Evolutionary conservation across 2,888 invertebrate genomes (phyloP), one percentile per base, ranked within the genome.

Genomic region (Spilarctia lutea): DNA sequence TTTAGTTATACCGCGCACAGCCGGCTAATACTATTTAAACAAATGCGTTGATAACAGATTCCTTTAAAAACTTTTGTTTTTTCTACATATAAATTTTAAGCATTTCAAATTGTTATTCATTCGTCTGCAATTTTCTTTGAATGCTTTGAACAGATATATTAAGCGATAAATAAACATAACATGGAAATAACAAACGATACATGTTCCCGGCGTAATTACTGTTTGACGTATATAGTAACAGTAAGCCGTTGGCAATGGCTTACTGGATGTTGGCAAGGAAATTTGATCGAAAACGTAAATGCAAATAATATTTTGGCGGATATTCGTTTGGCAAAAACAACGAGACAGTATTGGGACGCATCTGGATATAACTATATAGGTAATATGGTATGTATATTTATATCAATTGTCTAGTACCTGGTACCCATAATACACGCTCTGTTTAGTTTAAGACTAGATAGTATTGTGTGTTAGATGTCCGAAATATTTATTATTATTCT

Each of bases 251-350:
- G 81, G 80, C 81, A 84, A 77, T 72, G 52, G 63, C 68, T 74
- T 77, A 77, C 78, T 75, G 71, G 75, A 75, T 80, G 75, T 89
- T 89, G 87, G 86, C 87, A 87, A 81, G 80, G 77, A 78, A 84
- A 82, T 83, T 84, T 79, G 72, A 77, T 80, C 81, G 81, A 86
- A 88, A 87, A 83, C 78, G 83, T 83, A 82, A 82, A 80, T 79
- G 74, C 83, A 80, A 76, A 81, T 83, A 80, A 75, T 79, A 84
- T 83, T 75, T 71, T 81, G 60, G 79, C 75, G 69, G 74, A 86
- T 81, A 78, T 75, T 75, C 74, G 76, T 86, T 91, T 89, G 91
- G 89, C 90, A 90, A 88, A 88, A 89, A 88, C 86, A 89, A 85
- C 84, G 48, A 71, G 30, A 78, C 82, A 87, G 87, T 60, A 86